A percentile compares a stretch with the other conserved stretches of the same genome.
Conservation (phyloP, 2,888 invertebrate genomes). For the Cheiracanthium punctorium region DNA sequence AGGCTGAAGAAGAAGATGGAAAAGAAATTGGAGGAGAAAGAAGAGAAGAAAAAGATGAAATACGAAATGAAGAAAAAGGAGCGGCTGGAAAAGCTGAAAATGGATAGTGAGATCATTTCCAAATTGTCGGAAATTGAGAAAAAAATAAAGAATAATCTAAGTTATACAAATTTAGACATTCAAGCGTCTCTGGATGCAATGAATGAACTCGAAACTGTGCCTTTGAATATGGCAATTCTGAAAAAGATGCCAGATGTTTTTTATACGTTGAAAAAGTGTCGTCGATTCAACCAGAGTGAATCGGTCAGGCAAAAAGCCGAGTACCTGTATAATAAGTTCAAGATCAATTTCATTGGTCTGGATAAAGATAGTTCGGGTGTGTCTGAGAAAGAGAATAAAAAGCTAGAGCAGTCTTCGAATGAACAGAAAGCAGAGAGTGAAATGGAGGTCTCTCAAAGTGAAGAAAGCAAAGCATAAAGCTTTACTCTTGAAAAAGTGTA, state of each 20-base stretch:
- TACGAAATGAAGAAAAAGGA: conserved; percentile 42
- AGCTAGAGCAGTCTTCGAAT: conserved; percentile 17
- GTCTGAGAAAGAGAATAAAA: conserved; percentile 58
- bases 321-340: conserved; percentile 80
- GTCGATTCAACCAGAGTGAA: conserved; percentile 74
- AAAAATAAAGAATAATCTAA: conserved; percentile 45
- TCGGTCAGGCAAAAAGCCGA: conserved; percentile 84
- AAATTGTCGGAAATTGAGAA: conserved; percentile 41
- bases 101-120: conserved; percentile 28
- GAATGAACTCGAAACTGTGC: conserved; percentile 80
- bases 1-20: conserved; percentile 46
- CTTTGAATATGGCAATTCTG: conserved; percentile 84
- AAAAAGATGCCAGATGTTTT: conserved; percentile 86
- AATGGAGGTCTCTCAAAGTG: neutral
- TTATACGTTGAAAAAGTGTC: conserved; percentile 81
- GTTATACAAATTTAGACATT: conserved; percentile 78
- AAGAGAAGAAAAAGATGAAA: conserved; percentile 44
- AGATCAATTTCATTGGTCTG: conserved; percentile 72
- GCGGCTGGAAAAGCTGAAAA: conserved; percentile 33
- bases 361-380: conserved; percentile 29
- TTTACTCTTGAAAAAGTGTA: too few relatives aligned
- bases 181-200: conserved; percentile 84
- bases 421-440: conserved; percentile 24
- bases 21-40: conserved; percentile 50
- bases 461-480: neutral